Conservation (phyloP, 1,140 invertebrate species). For the Rhyzopertha dominica region DNA sequence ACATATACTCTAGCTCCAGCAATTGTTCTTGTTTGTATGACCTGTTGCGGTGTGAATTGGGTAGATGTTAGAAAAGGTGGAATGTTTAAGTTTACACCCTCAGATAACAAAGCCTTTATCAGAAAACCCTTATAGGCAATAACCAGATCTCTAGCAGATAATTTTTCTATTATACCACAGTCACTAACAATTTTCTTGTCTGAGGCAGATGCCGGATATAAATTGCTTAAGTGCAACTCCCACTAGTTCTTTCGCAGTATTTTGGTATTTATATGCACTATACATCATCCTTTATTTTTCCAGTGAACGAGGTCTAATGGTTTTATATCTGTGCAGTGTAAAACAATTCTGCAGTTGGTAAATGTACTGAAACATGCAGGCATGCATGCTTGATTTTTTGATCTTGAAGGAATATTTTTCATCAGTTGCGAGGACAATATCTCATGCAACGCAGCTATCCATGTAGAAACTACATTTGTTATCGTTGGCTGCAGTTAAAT, state of each 20-base stretch:
- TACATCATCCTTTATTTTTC: constrained; percentile 10
- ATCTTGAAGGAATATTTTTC: neutral
- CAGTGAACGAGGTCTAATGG: neutral
- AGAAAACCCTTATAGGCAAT: constrained; percentile 15
- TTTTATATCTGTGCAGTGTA: neutral
- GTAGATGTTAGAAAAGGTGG: constrained; percentile 12
- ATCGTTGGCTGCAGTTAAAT: constrained; percentile 1
- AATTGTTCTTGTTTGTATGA: constrained; percentile 4
- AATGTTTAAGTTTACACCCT: constrained; percentile 11
- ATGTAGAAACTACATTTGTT: constrained; percentile 3
- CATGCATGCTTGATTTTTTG: constrained; percentile 3
- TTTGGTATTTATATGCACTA: constrained; percentile 14
- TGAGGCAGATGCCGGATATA: constrained; percentile 9
- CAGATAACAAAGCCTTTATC: constrained; percentile 9
- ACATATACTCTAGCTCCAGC: constrained; percentile 7
- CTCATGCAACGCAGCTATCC: constrained; percentile 5
- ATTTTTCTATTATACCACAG: constrained; percentile 3
- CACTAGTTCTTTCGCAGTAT: constrained; percentile 12
- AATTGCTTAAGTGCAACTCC: constrained; percentile 8
- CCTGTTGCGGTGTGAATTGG: constrained; percentile 11
- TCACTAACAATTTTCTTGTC: constrained; percentile 12
- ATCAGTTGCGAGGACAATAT: neutral
- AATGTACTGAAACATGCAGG: neutral
- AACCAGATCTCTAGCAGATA: constrained; percentile 7
- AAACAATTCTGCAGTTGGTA: constrained; percentile 4